A percentile compares a stretch with the other conserved stretches of the same genome.
These are phyloP conservation scores for Ptilodon capucinus DNA, from an alignment of 2,888 invertebrate genomes.

Conservation along the genomic window DNA sequence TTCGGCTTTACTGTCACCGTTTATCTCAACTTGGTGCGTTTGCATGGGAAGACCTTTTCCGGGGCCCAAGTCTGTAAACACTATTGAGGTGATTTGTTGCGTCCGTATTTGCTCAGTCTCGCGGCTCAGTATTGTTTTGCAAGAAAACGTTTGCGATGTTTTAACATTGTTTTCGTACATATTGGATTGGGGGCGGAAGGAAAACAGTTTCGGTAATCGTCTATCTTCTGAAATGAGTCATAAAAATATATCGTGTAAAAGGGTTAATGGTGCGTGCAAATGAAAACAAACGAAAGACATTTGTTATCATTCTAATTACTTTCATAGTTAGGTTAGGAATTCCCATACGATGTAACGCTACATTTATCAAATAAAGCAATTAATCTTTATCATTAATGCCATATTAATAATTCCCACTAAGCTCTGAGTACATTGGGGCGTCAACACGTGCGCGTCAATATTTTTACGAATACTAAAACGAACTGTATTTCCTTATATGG, in stretches of 20 bases:
- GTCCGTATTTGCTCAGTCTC: conserved; percentile 27
- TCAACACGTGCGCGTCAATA: too few species aligned
- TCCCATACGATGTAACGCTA: too few species aligned
- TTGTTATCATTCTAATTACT: not conserved
- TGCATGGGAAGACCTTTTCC: conserved; percentile 27
- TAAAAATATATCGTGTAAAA: not conserved
- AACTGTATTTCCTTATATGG: too few species aligned
- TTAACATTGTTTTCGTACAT: not conserved
- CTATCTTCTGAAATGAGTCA: not conserved
- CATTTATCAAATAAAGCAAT: too few species aligned
- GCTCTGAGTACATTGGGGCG: too few species aligned
- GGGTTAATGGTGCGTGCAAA: not conserved
- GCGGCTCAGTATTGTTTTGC: conserved; percentile 13
- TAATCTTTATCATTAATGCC: too few species aligned
- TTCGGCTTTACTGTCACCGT: conserved; percentile 24
- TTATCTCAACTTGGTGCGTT: conserved; percentile 37
- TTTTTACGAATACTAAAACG: too few species aligned
- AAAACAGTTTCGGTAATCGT: not conserved
- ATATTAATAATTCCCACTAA: too few species aligned
- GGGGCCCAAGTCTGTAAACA: conserved; percentile 34
- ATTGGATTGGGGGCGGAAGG: not conserved
- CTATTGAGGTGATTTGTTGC: conserved; percentile 31
- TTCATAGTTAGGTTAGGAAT: too few species aligned
- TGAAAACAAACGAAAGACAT: not conserved
- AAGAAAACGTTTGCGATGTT: not conserved